A percentile compares a stretch with the other conserved stretches of the same genome.
Evolutionary conservation across 2,113 vertebrate species (phyloP).

Genomic region (Coryphaenoides rupestris): DNA sequence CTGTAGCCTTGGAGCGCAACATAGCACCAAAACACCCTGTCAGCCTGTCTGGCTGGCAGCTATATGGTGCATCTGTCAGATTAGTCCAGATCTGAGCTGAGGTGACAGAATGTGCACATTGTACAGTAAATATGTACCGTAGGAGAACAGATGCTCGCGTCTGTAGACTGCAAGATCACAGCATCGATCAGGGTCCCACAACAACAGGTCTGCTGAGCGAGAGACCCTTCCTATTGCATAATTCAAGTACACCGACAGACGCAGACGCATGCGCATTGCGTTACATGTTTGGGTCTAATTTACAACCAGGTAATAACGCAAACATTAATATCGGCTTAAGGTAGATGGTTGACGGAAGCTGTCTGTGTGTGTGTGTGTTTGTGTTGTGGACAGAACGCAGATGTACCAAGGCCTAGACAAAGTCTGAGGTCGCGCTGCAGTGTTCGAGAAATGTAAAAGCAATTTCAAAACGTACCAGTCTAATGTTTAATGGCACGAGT

Average conservation of each 20-base stretch:
- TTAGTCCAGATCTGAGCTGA: too few species aligned
- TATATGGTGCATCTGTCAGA: too few species aligned
- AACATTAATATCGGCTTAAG: conserved; percentile 22
- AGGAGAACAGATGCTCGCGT: conserved; percentile 18
- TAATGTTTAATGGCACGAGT: too few species aligned
- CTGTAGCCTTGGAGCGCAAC: too few species aligned
- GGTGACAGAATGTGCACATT: too few species aligned
- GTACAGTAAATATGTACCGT: background rate
- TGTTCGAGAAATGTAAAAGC: too few species aligned
- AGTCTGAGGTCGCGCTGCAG: too few species aligned
- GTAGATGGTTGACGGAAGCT: background rate
- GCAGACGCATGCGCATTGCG: conserved; percentile 46
- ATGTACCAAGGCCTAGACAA: too few species aligned
- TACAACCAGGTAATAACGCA: conserved; percentile 44
- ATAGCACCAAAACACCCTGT: too few species aligned
- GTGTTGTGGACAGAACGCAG: background rate
- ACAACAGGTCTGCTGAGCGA: conserved; percentile 41
- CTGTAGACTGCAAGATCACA: conserved; percentile 29
- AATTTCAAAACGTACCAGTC: too few species aligned
- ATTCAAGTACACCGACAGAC: conserved; percentile 60
- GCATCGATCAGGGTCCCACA: conserved; percentile 43
- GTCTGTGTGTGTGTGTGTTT: background rate
- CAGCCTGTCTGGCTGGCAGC: too few species aligned
- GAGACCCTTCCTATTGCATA: conserved; percentile 55
- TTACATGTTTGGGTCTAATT: conserved; percentile 53